Evolutionary conservation across 2,797 vertebrate species (phyloP).

Genomic region (Ceryle rudis): DNA sequence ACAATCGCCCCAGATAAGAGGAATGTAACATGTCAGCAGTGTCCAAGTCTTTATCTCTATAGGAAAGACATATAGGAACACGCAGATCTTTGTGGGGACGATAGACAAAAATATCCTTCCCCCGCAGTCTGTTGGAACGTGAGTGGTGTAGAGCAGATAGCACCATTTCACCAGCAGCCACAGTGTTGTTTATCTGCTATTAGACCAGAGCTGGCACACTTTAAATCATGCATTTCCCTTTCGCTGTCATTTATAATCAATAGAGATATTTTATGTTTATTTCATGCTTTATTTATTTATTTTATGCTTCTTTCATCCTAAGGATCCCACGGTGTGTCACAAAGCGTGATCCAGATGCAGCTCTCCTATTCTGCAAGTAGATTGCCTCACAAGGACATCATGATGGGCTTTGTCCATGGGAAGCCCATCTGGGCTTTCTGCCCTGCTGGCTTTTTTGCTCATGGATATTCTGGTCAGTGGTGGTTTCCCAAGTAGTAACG

Average conservation of each 20-base stretch:
- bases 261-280: constrained; percentile 10
- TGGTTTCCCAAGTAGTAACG: background rate
- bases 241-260: background rate
- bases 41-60: background rate
- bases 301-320: background rate
- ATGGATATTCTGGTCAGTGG: background rate
- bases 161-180: background rate
- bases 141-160: background rate
- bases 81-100: background rate
- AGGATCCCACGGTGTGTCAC: background rate
- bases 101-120: background rate
- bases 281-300: background rate
- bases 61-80: constrained; percentile 5
- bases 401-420: background rate
- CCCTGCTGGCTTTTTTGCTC: background rate
- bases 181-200: background rate
- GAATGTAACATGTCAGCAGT: constrained; percentile 50
- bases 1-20: constrained; percentile 33
- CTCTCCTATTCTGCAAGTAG: background rate
- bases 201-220: background rate
- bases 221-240: background rate
- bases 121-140: background rate
- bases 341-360: background rate
- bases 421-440: background rate
- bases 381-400: background rate